These are phyloP conservation scores for Brachyrhaphis roseni DNA, from an alignment of 2,797 vertebrate genomes.

Conservation along the genomic window DNA sequence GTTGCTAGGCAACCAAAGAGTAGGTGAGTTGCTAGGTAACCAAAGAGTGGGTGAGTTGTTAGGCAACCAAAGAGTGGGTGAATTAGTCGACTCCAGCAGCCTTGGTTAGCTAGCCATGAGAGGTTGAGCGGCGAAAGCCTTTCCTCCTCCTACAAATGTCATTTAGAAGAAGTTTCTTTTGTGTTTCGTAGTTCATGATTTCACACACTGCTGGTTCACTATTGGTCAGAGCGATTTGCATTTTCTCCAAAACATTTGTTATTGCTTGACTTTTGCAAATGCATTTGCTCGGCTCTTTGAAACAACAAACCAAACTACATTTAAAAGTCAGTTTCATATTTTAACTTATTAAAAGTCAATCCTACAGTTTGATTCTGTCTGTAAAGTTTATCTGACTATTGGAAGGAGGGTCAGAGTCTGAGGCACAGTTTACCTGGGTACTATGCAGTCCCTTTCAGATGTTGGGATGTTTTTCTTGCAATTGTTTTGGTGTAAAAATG, in stretches of 20 bases:
- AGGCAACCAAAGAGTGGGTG: too few relatives aligned
- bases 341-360: not conserved
- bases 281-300: not conserved
- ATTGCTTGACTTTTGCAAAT: not conserved
- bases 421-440: too few relatives aligned
- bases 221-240: not conserved
- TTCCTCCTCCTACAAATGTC: not conserved
- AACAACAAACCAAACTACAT: not conserved
- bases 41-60: too few relatives aligned
- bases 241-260: not conserved
- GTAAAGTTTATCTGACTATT: not conserved
- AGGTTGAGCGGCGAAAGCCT: too few relatives aligned
- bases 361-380: not conserved
- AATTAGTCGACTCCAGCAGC: too few relatives aligned
- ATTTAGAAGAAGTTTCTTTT: not conserved
- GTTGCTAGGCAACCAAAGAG: too few relatives aligned
- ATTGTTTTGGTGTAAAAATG: too few relatives aligned
- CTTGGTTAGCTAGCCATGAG: too few relatives aligned
- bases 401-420: not conserved
- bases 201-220: not conserved
- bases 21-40: too few relatives aligned
- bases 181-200: not conserved
- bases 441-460: not conserved
- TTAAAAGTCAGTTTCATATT: not conserved
- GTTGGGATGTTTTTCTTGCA: not conserved